Evolutionary conservation across 2,888 invertebrate genomes (phyloP), one percentile per base, ranked within the genome.

Genomic region (Leucophenga maculata): DNA sequence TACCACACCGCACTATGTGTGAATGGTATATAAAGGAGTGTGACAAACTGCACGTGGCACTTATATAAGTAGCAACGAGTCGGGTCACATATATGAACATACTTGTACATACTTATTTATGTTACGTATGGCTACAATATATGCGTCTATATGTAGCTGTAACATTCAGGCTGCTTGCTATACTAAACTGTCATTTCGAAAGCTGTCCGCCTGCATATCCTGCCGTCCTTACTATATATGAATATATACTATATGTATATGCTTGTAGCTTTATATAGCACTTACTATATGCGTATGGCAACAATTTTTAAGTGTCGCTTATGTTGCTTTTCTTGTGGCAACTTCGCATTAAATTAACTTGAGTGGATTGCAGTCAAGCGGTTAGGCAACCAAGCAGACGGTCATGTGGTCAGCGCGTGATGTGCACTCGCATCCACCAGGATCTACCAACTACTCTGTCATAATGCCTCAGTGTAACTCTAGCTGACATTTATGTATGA

Each of bases 331-430:
- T 60, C 20, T 60, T 60, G 60, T 60, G 60, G 20, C 44, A 70
- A 70, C 75, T 68, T 78, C 72, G 74, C 78, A 74, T 78, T 77
- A 71, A 79, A 78, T 79, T 78, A 80, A 71, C 75, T 78, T 78
- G 75, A 80, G 80, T 78, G 78, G 74, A 67, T 69, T 60, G 60
- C 60, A 39, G 60, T 60, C 22, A 26, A 50, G 54, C 44, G 16
- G 20, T 59, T 52, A 13, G 13, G 18, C 14, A 60, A 39, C 62
- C 69, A 67, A 62, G 59, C 31, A 65, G 57, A 52, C 52, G 71
- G 65, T 67, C 55, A 65, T 74, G 75, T 74, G 78, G 80, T 70
- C 78, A 80, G 70, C 60, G 50, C 6, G 50, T 50, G 50, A n/a
- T 50, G 16, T 11, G 50, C 16, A n/a, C 6, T 16, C 6, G 50